phyloP scores from a whole-genome alignment of 2,113 vertebrate genomes.

The Trogon melanurus region DNA sequence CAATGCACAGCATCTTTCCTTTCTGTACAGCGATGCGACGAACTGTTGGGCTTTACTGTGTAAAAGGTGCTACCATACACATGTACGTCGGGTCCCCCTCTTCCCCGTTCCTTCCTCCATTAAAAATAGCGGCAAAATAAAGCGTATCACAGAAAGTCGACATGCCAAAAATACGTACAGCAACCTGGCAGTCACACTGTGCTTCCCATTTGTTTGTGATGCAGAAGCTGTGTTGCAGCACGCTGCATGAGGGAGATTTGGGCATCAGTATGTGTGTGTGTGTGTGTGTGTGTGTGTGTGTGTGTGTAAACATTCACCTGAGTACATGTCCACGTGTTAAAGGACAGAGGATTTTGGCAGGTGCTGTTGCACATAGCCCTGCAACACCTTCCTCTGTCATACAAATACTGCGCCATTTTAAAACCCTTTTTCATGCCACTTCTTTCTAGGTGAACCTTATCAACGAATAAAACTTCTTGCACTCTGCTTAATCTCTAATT shows the following conservation, averaged over 20 bases:
- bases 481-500: neutral
- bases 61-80: neutral
- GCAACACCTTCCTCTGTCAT: neutral
- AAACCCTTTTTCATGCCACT: neutral
- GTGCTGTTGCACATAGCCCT: neutral
- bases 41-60: neutral
- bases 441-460: neutral
- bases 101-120: accelerated
- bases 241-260: neutral
- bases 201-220: neutral
- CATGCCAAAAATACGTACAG: neutral
- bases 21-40: neutral
- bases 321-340: neutral
- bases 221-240: neutral
- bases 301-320: neutral
- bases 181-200: neutral
- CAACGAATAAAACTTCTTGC: neutral
- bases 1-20: neutral
- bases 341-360: neutral
- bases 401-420: neutral
- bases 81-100: neutral
- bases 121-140: neutral
- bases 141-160: neutral
- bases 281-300: neutral
- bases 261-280: neutral